Evolutionary conservation across 2,888 invertebrate genomes (phyloP).

Genomic region (Platerodrilus igneus): DNA sequence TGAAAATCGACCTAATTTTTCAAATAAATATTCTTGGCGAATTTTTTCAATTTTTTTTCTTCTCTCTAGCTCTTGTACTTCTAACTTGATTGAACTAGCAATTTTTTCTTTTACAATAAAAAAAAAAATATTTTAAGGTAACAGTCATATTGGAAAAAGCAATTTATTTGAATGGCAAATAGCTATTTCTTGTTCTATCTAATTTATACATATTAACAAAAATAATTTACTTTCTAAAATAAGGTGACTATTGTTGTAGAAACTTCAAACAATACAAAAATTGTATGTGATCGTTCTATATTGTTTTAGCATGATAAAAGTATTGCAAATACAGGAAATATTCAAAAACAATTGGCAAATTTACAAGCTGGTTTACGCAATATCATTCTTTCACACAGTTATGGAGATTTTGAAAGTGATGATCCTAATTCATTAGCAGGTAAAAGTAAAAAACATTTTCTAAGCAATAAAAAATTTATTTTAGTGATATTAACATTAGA

Average conservation of each 20-base stretch:
- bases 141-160: no score
- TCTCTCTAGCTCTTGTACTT: no score
- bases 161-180: no score
- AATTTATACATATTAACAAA: no score
- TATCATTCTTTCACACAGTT: conserved; percentile 33
- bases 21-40: no score
- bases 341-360: conserved; percentile 41
- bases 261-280: conserved; percentile 4
- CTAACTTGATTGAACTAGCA: no score
- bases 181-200: no score
- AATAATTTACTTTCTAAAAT: neutral
- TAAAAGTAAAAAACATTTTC: conserved; percentile 15
- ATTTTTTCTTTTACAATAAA: no score
- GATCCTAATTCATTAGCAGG: conserved; percentile 41
- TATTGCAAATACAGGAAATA: conserved; percentile 31
- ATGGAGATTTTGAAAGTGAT: conserved; percentile 41
- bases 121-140: no score
- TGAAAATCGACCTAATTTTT: no score
- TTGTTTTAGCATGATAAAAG: conserved; percentile 27
- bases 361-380: conserved; percentile 43
- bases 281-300: conserved; percentile 4
- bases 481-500: conserved; percentile 61
- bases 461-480: conserved; percentile 25
- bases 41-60: no score
- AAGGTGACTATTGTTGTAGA: neutral